These are phyloP conservation scores for Cataglyphis albicans DNA, from an alignment of 2,888 invertebrate species.

Conservation along the genomic window DNA sequence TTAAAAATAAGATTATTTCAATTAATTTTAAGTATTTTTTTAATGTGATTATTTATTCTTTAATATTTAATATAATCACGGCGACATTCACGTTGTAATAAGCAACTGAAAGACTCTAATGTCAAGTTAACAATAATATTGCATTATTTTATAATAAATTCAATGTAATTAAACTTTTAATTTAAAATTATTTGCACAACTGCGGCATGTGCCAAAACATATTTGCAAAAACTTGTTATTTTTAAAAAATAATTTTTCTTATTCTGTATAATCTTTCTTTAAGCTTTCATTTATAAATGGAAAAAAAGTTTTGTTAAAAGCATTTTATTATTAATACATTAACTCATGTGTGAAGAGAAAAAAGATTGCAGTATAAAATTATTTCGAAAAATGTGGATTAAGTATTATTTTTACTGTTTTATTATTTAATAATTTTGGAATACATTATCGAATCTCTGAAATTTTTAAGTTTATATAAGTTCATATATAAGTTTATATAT, in stretches of 20 bases:
- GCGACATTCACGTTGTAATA: neutral
- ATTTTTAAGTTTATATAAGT: neutral
- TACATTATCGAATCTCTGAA: too few species aligned
- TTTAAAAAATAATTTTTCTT: neutral
- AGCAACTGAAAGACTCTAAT: neutral
- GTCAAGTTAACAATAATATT: neutral
- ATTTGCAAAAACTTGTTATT: neutral
- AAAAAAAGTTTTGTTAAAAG: neutral
- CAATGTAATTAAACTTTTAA: neutral
- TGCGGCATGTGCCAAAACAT: neutral
- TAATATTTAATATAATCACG: neutral
- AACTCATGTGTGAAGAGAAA: neutral
- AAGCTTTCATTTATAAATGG: neutral
- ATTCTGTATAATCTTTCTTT: neutral
- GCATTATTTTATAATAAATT: neutral
- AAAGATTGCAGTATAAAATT: slow-evolving; percentile 8
- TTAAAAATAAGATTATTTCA: neutral
- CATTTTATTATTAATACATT: neutral
- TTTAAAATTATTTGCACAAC: neutral
- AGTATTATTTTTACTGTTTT: neutral
- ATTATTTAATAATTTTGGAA: neutral
- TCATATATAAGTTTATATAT: neutral
- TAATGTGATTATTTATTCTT: neutral
- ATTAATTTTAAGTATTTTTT: neutral
- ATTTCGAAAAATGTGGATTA: neutral